Evolutionary conservation across 2,797 vertebrate species (phyloP).

Genomic region (Mormyrops boulengeri): DNA sequence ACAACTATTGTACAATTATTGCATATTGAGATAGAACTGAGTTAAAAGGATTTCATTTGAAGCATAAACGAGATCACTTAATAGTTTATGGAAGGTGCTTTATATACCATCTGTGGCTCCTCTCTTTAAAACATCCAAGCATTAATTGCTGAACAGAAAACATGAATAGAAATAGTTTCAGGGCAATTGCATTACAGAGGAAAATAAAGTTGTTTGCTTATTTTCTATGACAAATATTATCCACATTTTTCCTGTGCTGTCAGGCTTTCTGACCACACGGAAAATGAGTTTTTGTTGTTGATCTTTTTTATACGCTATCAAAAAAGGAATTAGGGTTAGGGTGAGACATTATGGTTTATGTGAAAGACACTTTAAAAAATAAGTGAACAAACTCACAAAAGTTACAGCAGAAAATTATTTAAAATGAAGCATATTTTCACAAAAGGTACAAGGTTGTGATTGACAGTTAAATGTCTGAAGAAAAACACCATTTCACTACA

Average conservation of each 20-base stretch:
- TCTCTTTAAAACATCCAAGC: not conserved
- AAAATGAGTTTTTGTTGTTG: not conserved
- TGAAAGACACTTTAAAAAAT: not conserved
- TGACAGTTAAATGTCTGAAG: not conserved
- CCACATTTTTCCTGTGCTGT: not conserved
- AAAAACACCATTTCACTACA: not conserved
- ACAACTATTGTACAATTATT: not conserved
- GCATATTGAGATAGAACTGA: not conserved
- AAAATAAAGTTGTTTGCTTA: not conserved
- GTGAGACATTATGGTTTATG: not conserved
- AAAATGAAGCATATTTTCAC: not conserved
- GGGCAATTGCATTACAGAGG: not conserved
- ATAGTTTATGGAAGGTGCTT: not conserved
- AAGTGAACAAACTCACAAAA: not conserved
- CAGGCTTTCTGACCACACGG: not conserved
- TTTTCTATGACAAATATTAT: not conserved
- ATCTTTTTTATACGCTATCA: not conserved
- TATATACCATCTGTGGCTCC: not conserved
- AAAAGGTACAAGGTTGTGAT: not conserved
- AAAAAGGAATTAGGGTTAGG: not conserved
- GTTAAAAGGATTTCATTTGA: not conserved
- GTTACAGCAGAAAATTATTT: not conserved
- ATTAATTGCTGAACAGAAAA: not conserved
- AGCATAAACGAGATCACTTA: not conserved
- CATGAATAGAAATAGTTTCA: not conserved